phyloP scores from a whole-genome alignment of 2,888 invertebrate species.

The Eurois occulta region DNA sequence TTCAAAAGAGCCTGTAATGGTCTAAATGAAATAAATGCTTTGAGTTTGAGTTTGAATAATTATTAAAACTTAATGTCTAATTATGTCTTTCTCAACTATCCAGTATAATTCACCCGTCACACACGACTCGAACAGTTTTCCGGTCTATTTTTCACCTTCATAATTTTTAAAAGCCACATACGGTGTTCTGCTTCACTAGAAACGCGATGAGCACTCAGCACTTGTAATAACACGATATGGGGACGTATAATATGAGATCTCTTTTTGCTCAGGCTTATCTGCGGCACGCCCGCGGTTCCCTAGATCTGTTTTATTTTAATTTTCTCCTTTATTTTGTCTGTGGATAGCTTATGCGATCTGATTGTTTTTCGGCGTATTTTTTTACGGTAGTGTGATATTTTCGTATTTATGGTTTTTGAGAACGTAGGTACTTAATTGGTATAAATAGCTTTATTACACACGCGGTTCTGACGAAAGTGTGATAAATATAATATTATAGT shows the following conservation, averaged over 20 bases:
- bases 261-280: constrained; percentile 78
- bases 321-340: constrained; percentile 61
- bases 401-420: background rate
- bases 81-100: background rate
- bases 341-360: constrained; percentile 16
- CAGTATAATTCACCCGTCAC: background rate
- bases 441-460: background rate
- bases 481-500: background rate
- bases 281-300: constrained; percentile 62
- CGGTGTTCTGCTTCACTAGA: constrained; percentile 59
- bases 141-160: background rate
- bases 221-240: constrained; percentile 85
- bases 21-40: too few species aligned
- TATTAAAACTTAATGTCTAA: background rate
- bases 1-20: too few species aligned
- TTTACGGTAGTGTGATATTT: background rate
- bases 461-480: background rate
- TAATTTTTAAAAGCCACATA: constrained; percentile 61
- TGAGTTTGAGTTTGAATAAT: too few species aligned
- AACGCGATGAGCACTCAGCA: constrained; percentile 70
- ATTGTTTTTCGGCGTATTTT: constrained; percentile 34
- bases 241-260: constrained; percentile 80
- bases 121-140: background rate
- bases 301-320: constrained; percentile 77
- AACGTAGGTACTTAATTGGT: background rate